Evolutionary conservation across 2,888 invertebrate species (phyloP).

Genomic region (Clivina fossor): DNA sequence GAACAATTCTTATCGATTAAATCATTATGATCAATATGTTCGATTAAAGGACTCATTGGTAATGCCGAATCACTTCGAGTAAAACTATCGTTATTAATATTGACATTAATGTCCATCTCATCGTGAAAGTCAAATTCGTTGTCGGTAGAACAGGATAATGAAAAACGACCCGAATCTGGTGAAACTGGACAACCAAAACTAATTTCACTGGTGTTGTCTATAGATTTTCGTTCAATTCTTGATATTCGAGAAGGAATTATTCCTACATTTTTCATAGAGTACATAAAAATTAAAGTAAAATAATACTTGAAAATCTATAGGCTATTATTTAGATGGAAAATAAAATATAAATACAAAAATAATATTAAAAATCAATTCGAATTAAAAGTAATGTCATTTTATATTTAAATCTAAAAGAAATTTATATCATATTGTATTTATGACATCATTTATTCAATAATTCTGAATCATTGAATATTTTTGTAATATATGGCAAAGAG

Average conservation of each 20-base stretch:
- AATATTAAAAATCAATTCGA: neutral
- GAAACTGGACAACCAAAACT: constrained; percentile 20
- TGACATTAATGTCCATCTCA: neutral
- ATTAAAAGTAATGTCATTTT: neutral
- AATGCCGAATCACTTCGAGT: constrained; percentile 10
- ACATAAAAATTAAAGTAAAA: too few species aligned
- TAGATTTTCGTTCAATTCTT: constrained; percentile 19
- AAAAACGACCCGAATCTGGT: constrained; percentile 25
- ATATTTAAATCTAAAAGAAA: too few species aligned
- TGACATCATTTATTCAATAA: too few species aligned
- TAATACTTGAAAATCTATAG: too few species aligned
- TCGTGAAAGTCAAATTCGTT: constrained; percentile 16
- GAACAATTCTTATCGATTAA: neutral
- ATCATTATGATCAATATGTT: constrained; percentile 1
- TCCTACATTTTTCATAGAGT: too few species aligned
- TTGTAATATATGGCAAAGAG: too few species aligned
- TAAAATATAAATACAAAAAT: neutral
- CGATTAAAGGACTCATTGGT: neutral
- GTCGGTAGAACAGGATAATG: constrained; percentile 7
- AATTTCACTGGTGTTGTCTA: constrained; percentile 23
- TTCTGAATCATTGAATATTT: too few species aligned
- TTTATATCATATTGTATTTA: too few species aligned
- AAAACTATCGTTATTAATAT: neutral
- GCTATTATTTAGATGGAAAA: constrained; percentile 4
- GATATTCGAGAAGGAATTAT: too few species aligned